A percentile compares a stretch with the other conserved stretches of the same genome.
Conservation (phyloP, 2,113 vertebrate genomes). For the Nesoenas mayeri region DNA sequence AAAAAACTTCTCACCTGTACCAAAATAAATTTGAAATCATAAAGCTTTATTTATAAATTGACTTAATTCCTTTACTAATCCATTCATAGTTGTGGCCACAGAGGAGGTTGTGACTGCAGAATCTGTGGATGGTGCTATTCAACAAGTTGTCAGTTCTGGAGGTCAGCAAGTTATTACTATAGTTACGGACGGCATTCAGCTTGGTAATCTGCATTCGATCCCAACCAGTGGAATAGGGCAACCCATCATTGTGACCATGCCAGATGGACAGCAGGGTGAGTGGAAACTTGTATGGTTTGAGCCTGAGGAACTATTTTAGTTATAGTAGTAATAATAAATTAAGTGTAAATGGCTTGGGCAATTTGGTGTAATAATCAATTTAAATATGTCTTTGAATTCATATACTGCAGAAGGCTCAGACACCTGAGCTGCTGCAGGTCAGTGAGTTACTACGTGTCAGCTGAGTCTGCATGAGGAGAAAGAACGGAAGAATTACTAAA, state of each 20-base stretch:
- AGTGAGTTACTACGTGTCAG: neutral
- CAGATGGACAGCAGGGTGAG: conserved; percentile 89
- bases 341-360: neutral
- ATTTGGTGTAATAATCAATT: neutral
- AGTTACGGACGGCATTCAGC: conserved; percentile 88
- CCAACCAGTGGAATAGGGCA: conserved; percentile 84
- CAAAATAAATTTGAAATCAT: neutral
- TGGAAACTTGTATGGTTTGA: neutral
- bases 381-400: neutral
- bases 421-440: neutral
- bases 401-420: neutral
- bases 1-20: neutral
- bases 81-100: conserved; percentile 81
- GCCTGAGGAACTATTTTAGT: neutral
- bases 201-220: conserved; percentile 86
- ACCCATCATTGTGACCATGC: conserved; percentile 90
- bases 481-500: neutral
- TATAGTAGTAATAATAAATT: neutral
- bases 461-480: neutral
- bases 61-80: neutral
- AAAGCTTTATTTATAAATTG: neutral
- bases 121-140: conserved; percentile 88
- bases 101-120: conserved; percentile 89
- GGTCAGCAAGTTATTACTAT: conserved; percentile 91
- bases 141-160: conserved; percentile 88